phyloP scores from a whole-genome alignment of 2,888 invertebrate genomes.

The Idaea biselata region DNA sequence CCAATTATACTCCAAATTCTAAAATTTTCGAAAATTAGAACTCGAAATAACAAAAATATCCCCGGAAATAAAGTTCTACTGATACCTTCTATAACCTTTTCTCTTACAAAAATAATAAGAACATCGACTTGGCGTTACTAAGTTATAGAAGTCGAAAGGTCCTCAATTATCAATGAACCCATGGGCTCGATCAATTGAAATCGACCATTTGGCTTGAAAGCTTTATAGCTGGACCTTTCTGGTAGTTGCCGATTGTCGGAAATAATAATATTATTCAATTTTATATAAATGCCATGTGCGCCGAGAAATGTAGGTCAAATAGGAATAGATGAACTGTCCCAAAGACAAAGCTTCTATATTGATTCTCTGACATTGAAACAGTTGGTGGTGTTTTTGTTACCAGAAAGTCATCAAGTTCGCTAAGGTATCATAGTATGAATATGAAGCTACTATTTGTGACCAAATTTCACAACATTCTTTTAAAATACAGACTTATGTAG shows the following conservation, averaged over 20 bases:
- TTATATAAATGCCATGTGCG: slow-evolving; percentile 18
- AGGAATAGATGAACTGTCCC: neutral
- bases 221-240: slow-evolving; percentile 39
- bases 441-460: no score
- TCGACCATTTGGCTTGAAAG: slow-evolving; percentile 41
- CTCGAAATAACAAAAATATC: neutral
- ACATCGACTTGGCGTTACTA: neutral
- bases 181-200: slow-evolving; percentile 53
- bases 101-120: neutral
- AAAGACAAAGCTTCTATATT: no score
- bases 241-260: slow-evolving; percentile 18
- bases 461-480: no score
- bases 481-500: no score
- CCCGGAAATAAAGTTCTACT: neutral
- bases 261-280: slow-evolving; percentile 26
- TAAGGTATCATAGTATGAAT: no score
- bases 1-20: no score
- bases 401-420: no score
- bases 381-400: no score
- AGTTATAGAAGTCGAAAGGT: slow-evolving; percentile 9
- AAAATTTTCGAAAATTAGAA: neutral
- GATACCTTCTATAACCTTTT: neutral
- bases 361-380: no score
- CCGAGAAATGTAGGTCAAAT: neutral
- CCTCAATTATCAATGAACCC: slow-evolving; percentile 22